Evolutionary conservation across 2,888 invertebrate genomes (phyloP).

Genomic region (Microplitis deprimator): DNA sequence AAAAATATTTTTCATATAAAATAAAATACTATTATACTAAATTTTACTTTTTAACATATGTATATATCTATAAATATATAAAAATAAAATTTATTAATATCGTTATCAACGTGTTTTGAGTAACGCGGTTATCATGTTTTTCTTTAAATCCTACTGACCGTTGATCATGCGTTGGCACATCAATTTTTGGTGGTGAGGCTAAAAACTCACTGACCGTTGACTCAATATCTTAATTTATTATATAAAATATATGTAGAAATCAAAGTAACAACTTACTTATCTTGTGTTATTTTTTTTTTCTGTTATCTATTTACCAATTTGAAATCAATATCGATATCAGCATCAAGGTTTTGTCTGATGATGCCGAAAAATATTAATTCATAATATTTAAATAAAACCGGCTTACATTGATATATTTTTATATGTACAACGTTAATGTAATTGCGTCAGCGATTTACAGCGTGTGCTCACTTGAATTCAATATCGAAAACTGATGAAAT

Average conservation of each 20-base stretch:
- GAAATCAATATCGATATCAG: neutral
- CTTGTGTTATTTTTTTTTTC: neutral
- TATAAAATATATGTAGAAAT: neutral
- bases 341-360: neutral
- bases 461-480: neutral
- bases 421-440: neutral
- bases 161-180: too few species aligned
- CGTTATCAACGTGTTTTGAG: neutral
- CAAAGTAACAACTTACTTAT: neutral
- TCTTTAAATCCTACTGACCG: neutral
- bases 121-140: neutral
- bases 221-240: neutral
- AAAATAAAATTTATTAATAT: neutral
- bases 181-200: too few species aligned
- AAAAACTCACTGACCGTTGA: neutral
- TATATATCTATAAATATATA: neutral
- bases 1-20: neutral
- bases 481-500: neutral
- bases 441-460: neutral
- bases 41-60: neutral
- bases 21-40: neutral
- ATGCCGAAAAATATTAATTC: neutral
- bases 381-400: too few species aligned
- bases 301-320: neutral
- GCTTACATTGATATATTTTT: too few species aligned